Conservation (phyloP, 2,888 invertebrate genomes). For the Zaprionus bogoriensis region DNA sequence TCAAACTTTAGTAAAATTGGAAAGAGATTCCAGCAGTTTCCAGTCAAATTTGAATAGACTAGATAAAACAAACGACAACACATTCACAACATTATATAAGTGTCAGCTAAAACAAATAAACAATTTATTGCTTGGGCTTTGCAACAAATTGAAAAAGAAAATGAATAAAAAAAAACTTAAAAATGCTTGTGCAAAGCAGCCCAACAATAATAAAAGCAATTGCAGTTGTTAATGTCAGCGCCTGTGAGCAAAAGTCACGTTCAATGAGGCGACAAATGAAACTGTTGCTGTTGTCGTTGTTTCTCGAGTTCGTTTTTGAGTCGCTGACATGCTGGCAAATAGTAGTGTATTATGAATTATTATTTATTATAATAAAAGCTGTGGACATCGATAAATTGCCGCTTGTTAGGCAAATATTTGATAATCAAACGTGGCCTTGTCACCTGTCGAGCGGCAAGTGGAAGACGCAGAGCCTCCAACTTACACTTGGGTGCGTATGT, state of each 20-base stretch:
- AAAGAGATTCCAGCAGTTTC: not conserved
- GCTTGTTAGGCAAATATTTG: conserved; percentile 43
- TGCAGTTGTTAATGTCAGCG: conserved; percentile 40
- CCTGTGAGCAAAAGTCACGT: conserved; percentile 49
- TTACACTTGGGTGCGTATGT: conserved; percentile 3
- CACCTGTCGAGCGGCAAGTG: conserved; percentile 24
- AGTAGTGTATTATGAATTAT: conserved; percentile 29
- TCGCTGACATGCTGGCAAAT: conserved; percentile 24
- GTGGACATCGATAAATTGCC: conserved; percentile 45
- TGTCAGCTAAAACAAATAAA: too few relatives aligned
- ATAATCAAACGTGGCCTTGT: conserved; percentile 51
- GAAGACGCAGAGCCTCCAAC: conserved; percentile 2
- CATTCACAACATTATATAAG: not conserved
- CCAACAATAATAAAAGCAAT: conserved; percentile 26
- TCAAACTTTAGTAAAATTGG: not conserved
- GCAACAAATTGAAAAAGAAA: too few relatives aligned
- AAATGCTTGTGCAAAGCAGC: conserved; percentile 33
- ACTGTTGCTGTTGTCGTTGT: conserved; percentile 10
- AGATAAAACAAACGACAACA: conserved; percentile 7
- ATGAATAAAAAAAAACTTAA: not conserved
- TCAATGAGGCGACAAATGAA: conserved; percentile 42
- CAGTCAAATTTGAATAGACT: not conserved
- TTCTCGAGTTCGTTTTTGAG: conserved; percentile 3
- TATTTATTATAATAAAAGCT: conserved; percentile 32
- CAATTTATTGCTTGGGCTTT: conserved; percentile 10